Conservation (phyloP, 2,797 vertebrate genomes). For the Mormyrus hasselquistii region DNA sequence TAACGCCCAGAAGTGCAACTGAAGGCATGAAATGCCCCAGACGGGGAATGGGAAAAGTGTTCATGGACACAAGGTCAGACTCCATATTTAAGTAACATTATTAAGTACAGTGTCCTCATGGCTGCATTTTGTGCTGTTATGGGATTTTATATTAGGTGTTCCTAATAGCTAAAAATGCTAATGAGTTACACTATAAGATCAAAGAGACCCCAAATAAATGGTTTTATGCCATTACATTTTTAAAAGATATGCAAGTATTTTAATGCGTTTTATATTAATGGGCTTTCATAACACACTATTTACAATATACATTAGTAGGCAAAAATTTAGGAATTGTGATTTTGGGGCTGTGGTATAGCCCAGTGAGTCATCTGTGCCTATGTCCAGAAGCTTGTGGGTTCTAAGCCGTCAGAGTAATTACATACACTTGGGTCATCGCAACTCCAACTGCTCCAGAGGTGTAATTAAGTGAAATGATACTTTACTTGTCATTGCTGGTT, state of each 20-base stretch:
- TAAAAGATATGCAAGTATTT: constrained; percentile 51
- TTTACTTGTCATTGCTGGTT: not conserved
- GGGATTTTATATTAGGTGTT: constrained; percentile 34
- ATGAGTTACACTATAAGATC: constrained; percentile 59
- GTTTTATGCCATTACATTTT: constrained; percentile 62
- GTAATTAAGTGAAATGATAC: not conserved
- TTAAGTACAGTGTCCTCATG: constrained; percentile 34
- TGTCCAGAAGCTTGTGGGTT: not conserved
- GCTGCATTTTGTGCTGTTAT: not conserved
- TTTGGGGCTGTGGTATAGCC: not conserved
- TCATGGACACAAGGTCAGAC: constrained; percentile 2
- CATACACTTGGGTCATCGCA: not conserved
- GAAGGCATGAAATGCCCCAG: not conserved
- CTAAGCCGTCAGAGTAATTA: not conserved
- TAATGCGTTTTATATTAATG: constrained; percentile 55
- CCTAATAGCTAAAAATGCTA: constrained; percentile 32
- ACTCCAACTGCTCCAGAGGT: not conserved
- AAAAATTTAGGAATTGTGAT: constrained; percentile 33
- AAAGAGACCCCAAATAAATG: constrained; percentile 56
- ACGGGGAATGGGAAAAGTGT: not conserved
- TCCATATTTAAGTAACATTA: constrained; percentile 18
- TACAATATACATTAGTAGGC: constrained; percentile 37
- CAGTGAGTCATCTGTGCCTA: not conserved
- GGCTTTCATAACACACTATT: constrained; percentile 57
- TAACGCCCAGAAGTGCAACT: not conserved